Base-by-base conservation (phyloP, 1,140 invertebrate genomes). In the Drosophila busckii region DNA sequence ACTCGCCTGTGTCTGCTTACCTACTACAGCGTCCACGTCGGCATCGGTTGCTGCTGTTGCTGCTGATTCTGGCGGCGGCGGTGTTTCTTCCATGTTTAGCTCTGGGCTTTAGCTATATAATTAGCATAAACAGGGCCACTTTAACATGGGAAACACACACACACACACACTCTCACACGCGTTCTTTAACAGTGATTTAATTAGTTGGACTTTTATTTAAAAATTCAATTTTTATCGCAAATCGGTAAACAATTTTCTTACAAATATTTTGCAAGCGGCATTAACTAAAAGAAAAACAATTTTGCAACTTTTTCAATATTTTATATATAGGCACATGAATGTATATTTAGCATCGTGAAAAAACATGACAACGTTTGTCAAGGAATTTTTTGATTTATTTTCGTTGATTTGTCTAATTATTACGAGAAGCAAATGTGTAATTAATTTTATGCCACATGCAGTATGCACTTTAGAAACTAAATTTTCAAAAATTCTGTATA, bases 91-190 rank as follows among this genome's bases (percentile, higher is more conserved):
- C 75, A 82, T 82, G 70, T 48, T 80, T 42, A 67, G 76, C 70
- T 82, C 53, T 69, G 71, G 50, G 65, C 55, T 62, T 48, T 73
- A 70, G 49, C 69, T 65, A 62, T 82, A 82, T 82, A 82, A 82
- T 82, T 82, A 82, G 75, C 60, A 48, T 44, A 58, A 76, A 70
- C 60, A 53, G 76, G 76, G 76, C 60, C 65, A 75, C 60, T 46
- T 53, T 59, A 68, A 61, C 60, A 80, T 80, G 64, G 41, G 52
- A 28, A 40, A 22, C 16, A 25, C 52, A 48, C 40, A 49, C 54
- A 20, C 32, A 34, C 45, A 45, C 40, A 42, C 25, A 29, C 13
- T 16, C 42, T 13, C 35, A 15, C 38, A 10, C 7, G 22, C 29
- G 22, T n/a, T n/a, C n/a, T n/a, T n/a, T n/a, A n/a, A n/a, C n/a